A percentile compares a stretch with the other conserved stretches of the same genome.
phyloP scores from a whole-genome alignment of 1,140 invertebrate genomes.

The Gonatopus flavifemur region DNA sequence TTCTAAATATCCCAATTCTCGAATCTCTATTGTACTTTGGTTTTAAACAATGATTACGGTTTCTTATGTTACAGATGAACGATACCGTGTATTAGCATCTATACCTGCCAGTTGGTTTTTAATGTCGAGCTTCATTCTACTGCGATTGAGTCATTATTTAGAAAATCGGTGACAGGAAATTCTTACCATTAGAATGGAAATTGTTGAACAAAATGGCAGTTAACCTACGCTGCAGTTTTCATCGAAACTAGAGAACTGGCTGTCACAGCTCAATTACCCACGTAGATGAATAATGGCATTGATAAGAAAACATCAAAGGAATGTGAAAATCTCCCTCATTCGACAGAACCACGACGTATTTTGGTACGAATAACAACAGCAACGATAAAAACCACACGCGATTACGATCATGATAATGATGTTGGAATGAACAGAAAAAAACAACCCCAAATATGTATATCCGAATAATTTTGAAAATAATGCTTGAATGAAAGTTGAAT shows the following conservation, averaged over 20 bases:
- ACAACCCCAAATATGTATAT: too few species aligned
- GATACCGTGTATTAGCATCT: slow-evolving; percentile 71
- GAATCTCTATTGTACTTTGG: slow-evolving; percentile 4
- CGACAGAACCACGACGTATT: too few species aligned
- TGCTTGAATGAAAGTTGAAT: too few species aligned
- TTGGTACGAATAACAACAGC: too few species aligned
- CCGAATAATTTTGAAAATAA: too few species aligned
- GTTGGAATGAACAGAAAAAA: too few species aligned
- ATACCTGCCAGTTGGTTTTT: slow-evolving; percentile 70
- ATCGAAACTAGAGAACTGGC: not conserved
- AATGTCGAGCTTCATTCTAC: slow-evolving; percentile 66
- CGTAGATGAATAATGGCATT: too few species aligned
- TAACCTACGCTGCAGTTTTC: slow-evolving; percentile 18
- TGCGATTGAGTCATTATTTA: slow-evolving; percentile 54
- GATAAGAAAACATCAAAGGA: too few species aligned
- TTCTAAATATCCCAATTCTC: not conserved
- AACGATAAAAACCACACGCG: too few species aligned
- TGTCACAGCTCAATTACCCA: not conserved
- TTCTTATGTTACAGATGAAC: slow-evolving; percentile 67
- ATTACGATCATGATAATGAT: too few species aligned
- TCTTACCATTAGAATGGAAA: slow-evolving; percentile 2
- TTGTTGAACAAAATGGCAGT: slow-evolving; percentile 15
- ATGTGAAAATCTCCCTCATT: too few species aligned
- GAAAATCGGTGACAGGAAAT: slow-evolving; percentile 44
- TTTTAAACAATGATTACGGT: not conserved